A percentile compares a stretch with the other conserved stretches of the same genome.
Conservation (phyloP, 1,140 invertebrate species). For the Zaprionus ornatus region DNA sequence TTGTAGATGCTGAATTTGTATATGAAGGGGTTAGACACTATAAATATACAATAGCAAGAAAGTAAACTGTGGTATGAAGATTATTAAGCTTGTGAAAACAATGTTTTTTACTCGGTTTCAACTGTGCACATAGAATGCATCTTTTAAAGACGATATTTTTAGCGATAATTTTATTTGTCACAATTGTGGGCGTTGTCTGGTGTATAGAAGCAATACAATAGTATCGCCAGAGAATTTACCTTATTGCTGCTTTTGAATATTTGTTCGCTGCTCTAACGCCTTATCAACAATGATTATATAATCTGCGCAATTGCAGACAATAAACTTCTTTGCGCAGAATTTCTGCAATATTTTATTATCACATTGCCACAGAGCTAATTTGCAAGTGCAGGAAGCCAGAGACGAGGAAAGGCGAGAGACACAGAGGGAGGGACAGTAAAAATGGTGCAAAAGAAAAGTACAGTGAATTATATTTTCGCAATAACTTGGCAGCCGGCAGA, state of each 20-base stretch:
- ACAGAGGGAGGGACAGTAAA: not conserved
- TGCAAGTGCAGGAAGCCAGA: constrained; percentile 34
- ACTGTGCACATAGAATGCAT: too few relatives aligned
- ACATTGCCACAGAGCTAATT: constrained; percentile 76
- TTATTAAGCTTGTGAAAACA: too few relatives aligned
- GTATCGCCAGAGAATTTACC: not conserved
- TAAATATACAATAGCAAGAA: too few relatives aligned
- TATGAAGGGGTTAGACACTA: too few relatives aligned
- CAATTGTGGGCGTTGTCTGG: not conserved
- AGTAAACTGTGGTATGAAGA: too few relatives aligned
- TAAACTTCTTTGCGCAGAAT: constrained; percentile 69
- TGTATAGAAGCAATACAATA: constrained; percentile 4
- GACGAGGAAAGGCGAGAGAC: not conserved
- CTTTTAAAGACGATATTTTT: too few relatives aligned
- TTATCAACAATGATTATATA: constrained; percentile 58
- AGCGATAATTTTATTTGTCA: too few relatives aligned
- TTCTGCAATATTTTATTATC: constrained; percentile 69
- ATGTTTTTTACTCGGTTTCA: too few relatives aligned
- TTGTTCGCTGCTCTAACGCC: constrained; percentile 2
- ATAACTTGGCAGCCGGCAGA: constrained; percentile 68
- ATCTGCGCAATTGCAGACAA: constrained; percentile 76
- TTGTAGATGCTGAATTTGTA: too few relatives aligned
- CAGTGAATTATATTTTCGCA: constrained; percentile 78
- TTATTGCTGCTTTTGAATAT: constrained; percentile 17
- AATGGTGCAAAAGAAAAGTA: constrained; percentile 50